A percentile compares a stretch with the other conserved stretches of the same genome.
These are phyloP conservation scores for Chiroxiphia lanceolata DNA, from an alignment of 2,797 vertebrate genomes.

Conservation along the genomic window DNA sequence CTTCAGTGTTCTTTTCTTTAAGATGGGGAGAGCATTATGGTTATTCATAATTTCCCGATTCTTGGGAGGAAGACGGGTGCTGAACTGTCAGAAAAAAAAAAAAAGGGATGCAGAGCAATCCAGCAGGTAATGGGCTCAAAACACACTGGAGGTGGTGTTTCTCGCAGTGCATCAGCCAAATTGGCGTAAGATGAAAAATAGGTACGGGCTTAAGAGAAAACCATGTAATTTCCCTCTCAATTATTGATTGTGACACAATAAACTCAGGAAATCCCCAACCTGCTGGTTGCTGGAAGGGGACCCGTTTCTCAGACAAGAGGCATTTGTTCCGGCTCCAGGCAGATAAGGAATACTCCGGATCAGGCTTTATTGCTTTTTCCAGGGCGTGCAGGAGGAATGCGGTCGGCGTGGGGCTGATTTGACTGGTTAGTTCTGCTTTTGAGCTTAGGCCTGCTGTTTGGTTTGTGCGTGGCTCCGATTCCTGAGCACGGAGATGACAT, in stretches of 20 bases:
- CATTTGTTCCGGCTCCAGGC: neutral
- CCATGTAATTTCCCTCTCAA: fast-evolving
- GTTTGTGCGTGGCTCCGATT: neutral
- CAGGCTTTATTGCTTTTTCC: neutral
- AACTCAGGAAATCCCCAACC: neutral
- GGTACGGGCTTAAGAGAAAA: neutral
- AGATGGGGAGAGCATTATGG: neutral
- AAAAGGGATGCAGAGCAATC: neutral
- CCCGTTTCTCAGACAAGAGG: neutral
- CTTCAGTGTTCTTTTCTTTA: neutral
- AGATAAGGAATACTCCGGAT: neutral
- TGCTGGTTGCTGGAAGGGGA: neutral
- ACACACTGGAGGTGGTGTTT: neutral
- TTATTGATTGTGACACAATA: neutral
- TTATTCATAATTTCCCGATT: neutral
- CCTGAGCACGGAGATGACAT: neutral
- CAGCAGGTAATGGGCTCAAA: neutral
- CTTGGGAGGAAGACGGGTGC: neutral
- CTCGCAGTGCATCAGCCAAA: neutral
- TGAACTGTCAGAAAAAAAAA: neutral
- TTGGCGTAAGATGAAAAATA: neutral
- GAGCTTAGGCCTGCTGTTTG: neutral
- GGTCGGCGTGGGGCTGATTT: neutral
- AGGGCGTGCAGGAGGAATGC: neutral
- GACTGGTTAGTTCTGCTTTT: neutral